Conservation (phyloP, 2,113 vertebrate species). For the Myanophis thanlyinensis region DNA sequence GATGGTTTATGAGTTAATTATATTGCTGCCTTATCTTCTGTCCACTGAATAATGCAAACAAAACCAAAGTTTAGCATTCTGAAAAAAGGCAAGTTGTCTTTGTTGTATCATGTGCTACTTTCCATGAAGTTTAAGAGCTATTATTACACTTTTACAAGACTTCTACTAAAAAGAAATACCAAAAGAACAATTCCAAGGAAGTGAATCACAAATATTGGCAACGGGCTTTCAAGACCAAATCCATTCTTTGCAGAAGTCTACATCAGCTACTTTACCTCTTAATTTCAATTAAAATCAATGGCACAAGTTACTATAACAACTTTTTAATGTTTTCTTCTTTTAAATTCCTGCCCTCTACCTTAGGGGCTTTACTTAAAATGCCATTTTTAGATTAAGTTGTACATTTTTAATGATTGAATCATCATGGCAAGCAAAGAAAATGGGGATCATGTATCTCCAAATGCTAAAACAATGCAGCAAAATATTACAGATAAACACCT, state of each 20-base stretch:
- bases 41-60: constrained; percentile 64
- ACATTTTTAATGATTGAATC: constrained; percentile 64
- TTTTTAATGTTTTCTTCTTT: constrained; percentile 23
- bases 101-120: constrained; percentile 58
- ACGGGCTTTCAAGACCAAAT: constrained; percentile 68
- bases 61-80: constrained; percentile 62
- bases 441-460: constrained; percentile 49
- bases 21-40: constrained; percentile 24
- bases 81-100: constrained; percentile 74
- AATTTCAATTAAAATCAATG: constrained; percentile 56
- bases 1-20: constrained; percentile 45
- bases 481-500: constrained; percentile 13
- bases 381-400: constrained; percentile 64
- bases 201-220: constrained; percentile 85
- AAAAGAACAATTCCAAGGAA: constrained; percentile 89
- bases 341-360: constrained; percentile 5
- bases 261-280: constrained; percentile 51
- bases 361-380: constrained; percentile 38
- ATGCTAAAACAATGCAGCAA: background rate
- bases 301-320: constrained; percentile 26
- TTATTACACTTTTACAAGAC: constrained; percentile 79
- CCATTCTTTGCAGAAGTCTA: constrained; percentile 67
- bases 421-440: constrained; percentile 28
- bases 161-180: constrained; percentile 87
- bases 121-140: constrained; percentile 64